Conservation (phyloP, 2,888 invertebrate species). For the Deroplatys truncata region DNA sequence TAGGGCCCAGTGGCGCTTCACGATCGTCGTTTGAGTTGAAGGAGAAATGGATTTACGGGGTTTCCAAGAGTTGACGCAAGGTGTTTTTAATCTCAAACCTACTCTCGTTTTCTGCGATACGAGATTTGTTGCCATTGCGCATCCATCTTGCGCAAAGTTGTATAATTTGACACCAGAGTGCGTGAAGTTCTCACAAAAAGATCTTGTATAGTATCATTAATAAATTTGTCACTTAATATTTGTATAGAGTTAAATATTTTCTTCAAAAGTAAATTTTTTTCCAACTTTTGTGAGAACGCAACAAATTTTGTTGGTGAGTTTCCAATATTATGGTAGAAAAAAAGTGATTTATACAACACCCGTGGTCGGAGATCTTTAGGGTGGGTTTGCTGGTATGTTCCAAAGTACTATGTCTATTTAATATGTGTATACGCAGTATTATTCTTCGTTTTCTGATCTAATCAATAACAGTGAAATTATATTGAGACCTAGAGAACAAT, state of each 20-base stretch:
- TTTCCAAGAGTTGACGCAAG: not conserved
- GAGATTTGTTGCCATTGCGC: constrained; percentile 14
- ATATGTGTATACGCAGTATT: not conserved
- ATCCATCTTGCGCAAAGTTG: constrained; percentile 27
- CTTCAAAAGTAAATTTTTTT: not conserved
- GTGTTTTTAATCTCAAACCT: constrained; percentile 13
- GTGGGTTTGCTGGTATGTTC: constrained; percentile 4
- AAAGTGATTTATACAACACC: not conserved
- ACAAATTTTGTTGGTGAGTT: constrained; percentile 13
- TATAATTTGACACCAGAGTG: constrained; percentile 38
- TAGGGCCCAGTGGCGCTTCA: no score
- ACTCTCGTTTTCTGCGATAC: constrained; percentile 16
- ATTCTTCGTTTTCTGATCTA: not conserved
- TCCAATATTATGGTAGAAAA: not conserved
- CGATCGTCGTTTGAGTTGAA: no score
- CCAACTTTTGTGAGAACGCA: not conserved
- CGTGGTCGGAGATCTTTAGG: constrained; percentile 1
- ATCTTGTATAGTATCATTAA: constrained; percentile 13
- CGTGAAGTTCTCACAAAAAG: constrained; percentile 35
- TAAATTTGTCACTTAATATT: constrained; percentile 18
- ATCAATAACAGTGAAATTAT: not conserved
- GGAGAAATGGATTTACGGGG: not conserved
- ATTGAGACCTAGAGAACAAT: not conserved
- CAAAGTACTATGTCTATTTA: not conserved
- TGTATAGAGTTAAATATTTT: constrained; percentile 2